phyloP scores from a whole-genome alignment of 2,797 vertebrate genomes.

The Hypotaenidia okinawae region DNA sequence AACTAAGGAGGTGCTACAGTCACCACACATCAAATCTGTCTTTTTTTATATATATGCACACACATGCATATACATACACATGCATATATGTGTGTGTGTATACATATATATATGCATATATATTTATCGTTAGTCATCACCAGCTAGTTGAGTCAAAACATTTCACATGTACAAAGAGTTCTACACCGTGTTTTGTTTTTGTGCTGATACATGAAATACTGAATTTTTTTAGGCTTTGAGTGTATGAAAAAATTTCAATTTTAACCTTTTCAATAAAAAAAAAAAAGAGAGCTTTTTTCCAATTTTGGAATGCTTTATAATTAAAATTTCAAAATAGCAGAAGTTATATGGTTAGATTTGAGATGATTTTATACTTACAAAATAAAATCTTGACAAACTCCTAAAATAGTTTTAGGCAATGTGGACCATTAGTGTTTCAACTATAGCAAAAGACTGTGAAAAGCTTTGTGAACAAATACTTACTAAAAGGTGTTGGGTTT shows the following conservation, averaged over 20 bases:
- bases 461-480: neutral
- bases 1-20: neutral
- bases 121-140: neutral
- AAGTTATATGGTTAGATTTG: neutral
- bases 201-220: neutral
- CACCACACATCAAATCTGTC: neutral
- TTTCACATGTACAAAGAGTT: neutral
- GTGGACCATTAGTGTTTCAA: neutral
- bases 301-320: neutral
- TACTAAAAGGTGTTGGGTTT: neutral
- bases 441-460: neutral
- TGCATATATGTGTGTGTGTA: no score
- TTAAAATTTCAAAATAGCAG: neutral
- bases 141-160: slow-evolving; percentile 3
- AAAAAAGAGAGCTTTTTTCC: neutral
- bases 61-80: no score
- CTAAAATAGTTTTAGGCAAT: neutral
- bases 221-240: neutral
- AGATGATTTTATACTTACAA: neutral
- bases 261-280: neutral
- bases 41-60: no score
- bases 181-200: neutral
- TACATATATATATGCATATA: no score
- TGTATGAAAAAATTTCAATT: neutral
- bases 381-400: neutral